phyloP scores from a whole-genome alignment of 2,797 vertebrate species.

The Crenichthys baileyi region DNA sequence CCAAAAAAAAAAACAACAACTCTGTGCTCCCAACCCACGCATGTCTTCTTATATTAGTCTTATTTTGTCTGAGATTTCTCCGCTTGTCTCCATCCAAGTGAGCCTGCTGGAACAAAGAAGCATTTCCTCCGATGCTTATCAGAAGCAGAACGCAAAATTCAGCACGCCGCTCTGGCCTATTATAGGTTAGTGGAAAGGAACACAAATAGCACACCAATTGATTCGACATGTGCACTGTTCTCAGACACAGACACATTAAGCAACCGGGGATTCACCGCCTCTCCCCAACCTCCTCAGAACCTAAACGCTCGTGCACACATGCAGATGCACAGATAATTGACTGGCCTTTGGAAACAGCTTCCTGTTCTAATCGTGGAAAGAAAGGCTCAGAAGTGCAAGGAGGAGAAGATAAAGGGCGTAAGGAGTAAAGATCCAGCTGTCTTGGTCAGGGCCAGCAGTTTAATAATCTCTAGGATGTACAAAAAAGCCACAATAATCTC shows the following conservation, averaged over 20 bases:
- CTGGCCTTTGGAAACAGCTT: constrained; percentile 78
- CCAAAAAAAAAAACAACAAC: constrained; percentile 35
- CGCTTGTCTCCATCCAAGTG: constrained; percentile 41
- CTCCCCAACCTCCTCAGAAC: constrained; percentile 14
- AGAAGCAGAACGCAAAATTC: constrained; percentile 50
- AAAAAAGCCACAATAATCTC: constrained; percentile 46
- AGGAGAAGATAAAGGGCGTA: constrained; percentile 43
- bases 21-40: constrained; percentile 49
- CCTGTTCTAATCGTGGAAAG: constrained; percentile 87
- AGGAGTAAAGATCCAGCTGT: constrained; percentile 92
- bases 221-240: constrained; percentile 57
- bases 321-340: constrained; percentile 65
- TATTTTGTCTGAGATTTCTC: constrained; percentile 66
- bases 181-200: constrained; percentile 74
- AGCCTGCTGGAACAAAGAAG: constrained; percentile 65
- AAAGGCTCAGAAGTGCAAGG: constrained; percentile 47
- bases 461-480: constrained; percentile 64
- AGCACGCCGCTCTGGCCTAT: constrained; percentile 68
- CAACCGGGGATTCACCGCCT: constrained; percentile 44
- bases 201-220: constrained; percentile 73
- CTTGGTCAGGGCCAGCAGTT: constrained; percentile 81
- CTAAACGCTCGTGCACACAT: constrained; percentile 45
- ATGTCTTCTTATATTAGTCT: constrained; percentile 30
- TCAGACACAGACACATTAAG: constrained; percentile 58
- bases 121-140: constrained; percentile 75